Conservation (phyloP, 1,140 invertebrate genomes). For the Diorhabda carinulata region DNA sequence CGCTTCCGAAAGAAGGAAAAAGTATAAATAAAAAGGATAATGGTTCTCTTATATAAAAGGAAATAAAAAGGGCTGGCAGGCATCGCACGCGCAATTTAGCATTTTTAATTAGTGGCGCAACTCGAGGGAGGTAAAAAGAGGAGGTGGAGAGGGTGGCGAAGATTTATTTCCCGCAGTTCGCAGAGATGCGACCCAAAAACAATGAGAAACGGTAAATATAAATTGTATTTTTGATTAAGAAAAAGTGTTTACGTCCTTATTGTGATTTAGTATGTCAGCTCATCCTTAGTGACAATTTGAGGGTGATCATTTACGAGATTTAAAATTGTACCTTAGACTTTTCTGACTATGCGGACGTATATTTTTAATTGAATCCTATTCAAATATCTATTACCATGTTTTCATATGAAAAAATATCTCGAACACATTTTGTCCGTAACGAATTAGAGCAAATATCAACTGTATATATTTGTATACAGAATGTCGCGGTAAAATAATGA, state of each 20-base stretch:
- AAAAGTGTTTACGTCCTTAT: not conserved
- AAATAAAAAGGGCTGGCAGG: slow-evolving; percentile 19
- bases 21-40: slow-evolving; percentile 17
- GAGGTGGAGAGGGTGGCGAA: slow-evolving; percentile 37
- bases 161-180: slow-evolving; percentile 23
- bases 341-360: too few relatives aligned
- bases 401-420: too few relatives aligned
- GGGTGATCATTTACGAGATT: too few relatives aligned
- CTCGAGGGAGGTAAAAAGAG: slow-evolving; percentile 3
- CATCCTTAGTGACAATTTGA: too few relatives aligned
- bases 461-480: too few relatives aligned
- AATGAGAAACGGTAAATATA: slow-evolving; percentile 14
- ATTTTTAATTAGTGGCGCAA: slow-evolving; percentile 26
- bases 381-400: too few relatives aligned
- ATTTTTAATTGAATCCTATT: too few relatives aligned
- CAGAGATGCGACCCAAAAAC: slow-evolving; percentile 20
- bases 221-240: slow-evolving; percentile 10
- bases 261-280: slow-evolving; percentile 1
- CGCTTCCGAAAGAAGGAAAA: slow-evolving; percentile 2
- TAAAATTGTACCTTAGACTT: too few relatives aligned
- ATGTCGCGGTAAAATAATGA: too few relatives aligned
- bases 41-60: slow-evolving; percentile 18
- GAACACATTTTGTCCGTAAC: too few relatives aligned
- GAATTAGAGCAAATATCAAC: too few relatives aligned
- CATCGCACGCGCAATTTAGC: slow-evolving; percentile 26